These are phyloP conservation scores for Epistrophe eligans DNA, from an alignment of 2,888 invertebrate genomes.

Conservation along the genomic window DNA sequence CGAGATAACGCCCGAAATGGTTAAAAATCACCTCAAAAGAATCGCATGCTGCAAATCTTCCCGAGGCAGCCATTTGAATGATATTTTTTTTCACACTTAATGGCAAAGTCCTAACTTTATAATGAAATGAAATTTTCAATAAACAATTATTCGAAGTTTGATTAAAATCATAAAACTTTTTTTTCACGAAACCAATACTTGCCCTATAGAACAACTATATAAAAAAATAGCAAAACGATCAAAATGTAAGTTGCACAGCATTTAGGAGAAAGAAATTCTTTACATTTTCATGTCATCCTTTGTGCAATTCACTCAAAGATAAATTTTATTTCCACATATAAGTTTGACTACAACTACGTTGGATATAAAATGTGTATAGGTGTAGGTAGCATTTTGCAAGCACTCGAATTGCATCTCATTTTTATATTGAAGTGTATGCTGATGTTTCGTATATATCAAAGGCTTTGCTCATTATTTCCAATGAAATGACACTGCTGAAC, in stretches of 20 bases:
- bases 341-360: not conserved
- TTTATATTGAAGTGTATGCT: slow-evolving; percentile 52
- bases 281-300: slow-evolving; percentile 26
- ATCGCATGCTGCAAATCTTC: too few relatives aligned
- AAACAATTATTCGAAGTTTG: too few relatives aligned
- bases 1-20: too few relatives aligned
- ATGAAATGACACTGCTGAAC: slow-evolving; percentile 58
- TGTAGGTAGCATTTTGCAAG: not conserved
- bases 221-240: not conserved
- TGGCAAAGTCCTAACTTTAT: too few relatives aligned
- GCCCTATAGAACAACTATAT: not conserved
- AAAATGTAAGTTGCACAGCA: slow-evolving; percentile 40
- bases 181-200: not conserved
- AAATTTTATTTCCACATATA: slow-evolving; percentile 1
- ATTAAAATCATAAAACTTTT: too few relatives aligned
- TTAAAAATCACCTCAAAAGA: too few relatives aligned
- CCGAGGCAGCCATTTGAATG: too few relatives aligned
- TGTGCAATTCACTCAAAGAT: slow-evolving; percentile 24
- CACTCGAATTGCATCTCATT: slow-evolving; percentile 13
- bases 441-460: slow-evolving; percentile 64
- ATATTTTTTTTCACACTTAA: too few relatives aligned
- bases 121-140: too few relatives aligned
- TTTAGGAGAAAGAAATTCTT: slow-evolving; percentile 24
- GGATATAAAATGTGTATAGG: not conserved
- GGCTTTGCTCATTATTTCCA: slow-evolving; percentile 66